phyloP scores from a whole-genome alignment of 2,797 vertebrate species.

The Coreius guichenoti region DNA sequence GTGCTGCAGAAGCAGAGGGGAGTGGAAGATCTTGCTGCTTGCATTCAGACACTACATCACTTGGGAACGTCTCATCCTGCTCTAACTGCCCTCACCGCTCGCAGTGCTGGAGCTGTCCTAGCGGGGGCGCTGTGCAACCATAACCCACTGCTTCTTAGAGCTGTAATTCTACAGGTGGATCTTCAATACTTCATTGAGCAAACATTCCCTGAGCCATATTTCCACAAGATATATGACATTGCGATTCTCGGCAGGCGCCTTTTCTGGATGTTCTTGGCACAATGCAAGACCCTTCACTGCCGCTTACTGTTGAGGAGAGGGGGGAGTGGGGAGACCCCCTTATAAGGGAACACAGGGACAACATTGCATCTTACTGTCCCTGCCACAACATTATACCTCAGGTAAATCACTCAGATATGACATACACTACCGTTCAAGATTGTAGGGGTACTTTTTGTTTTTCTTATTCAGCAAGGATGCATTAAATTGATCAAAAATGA shows the following conservation, averaged over 20 bases:
- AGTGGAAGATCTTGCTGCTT: constrained; percentile 88
- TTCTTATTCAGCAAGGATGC: neutral
- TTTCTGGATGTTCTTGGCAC: constrained; percentile 92
- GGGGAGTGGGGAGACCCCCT: constrained; percentile 95
- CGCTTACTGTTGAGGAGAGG: constrained; percentile 90
- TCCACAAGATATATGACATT: neutral
- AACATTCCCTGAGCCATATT: neutral
- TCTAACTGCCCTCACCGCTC: constrained; percentile 81
- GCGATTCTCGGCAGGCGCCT: constrained; percentile 81
- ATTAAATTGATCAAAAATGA: neutral
- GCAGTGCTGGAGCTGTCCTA: constrained; percentile 92
- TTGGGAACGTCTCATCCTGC: constrained; percentile 84
- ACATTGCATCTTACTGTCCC: constrained; percentile 92
- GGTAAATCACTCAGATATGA: constrained; percentile 74
- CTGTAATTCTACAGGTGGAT: constrained; percentile 86
- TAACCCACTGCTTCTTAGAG: constrained; percentile 82
- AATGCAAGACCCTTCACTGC: constrained; percentile 87
- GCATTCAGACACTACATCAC: constrained; percentile 83
- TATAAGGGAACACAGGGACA: constrained; percentile 76
- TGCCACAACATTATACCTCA: constrained; percentile 91
- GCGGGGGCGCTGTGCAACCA: constrained; percentile 90
- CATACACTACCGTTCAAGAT: neutral
- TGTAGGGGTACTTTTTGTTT: neutral
- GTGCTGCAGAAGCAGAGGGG: constrained; percentile 85
- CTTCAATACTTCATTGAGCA: neutral